Evolutionary conservation across 1,140 invertebrate genomes (phyloP), one percentile per base, ranked within the genome.

Genomic region (Microplitis demolitor): DNA sequence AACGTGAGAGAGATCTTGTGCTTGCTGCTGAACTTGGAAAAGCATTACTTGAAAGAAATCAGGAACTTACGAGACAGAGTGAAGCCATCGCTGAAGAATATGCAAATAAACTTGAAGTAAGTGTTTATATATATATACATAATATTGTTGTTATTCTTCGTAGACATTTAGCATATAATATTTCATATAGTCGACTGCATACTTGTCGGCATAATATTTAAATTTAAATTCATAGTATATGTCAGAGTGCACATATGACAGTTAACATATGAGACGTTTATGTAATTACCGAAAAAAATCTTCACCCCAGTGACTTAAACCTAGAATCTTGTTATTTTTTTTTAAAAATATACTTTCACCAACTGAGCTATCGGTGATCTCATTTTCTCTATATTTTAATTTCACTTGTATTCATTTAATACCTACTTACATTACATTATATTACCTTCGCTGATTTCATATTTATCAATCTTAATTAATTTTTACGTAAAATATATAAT

Each of bases 21-120:
- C 87, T 98, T 63, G 97, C 97, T 0, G 97, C 97, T 0, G 96
- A 98, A 85, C 88, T 99, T 39, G 97, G 97, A 24, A 98, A 98
- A 85, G 97, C 96, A 0, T 87, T 99, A 60, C 88, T 99, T 66
- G 96, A 98, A 78, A 95, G 96, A 81, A 99, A 98, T 83, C 94
- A 97, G 81, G 95, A 98, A 80, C 88, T 98, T 64, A 94, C 92
- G 74, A 91, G 92, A 74, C 93, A 96, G 80, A 93, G 96, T 83
- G 96, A 98, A 76, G 89, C 91, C 63, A 87, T 95, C 9, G 89
- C 92, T 3, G 96, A 98, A 79, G 95, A 98, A 78, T 98, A 94
- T 87, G 93, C 93, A n/a, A 91, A 91, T 71, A 96, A 97, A 90
- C 87, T 98, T 72, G 97, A 98, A 94, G 97, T 98, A 83, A 92